Conservation (phyloP, 2,888 invertebrate genomes). For the Napeogenes sylphis region DNA sequence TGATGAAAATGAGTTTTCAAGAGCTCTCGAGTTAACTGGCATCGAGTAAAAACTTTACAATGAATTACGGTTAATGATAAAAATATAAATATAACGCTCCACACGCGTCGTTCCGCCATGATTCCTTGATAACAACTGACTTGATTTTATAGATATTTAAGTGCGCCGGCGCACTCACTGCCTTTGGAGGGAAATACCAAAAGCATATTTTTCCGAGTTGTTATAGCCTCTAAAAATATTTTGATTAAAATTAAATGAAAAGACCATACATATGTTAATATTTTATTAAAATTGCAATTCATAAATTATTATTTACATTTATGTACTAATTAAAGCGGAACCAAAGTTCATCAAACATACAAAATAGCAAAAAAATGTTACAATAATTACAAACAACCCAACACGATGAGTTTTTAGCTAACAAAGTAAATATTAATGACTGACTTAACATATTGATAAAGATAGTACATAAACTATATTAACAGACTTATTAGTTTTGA, state of each 20-base stretch:
- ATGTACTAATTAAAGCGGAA: constrained; percentile 71
- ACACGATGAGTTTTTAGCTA: constrained; percentile 5
- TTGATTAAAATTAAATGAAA: constrained; percentile 13
- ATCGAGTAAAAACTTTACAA: constrained; percentile 80
- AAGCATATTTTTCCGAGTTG: not conserved
- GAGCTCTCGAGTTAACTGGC: constrained; percentile 83
- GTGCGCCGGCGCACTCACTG: constrained; percentile 51
- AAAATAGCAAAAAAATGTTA: constrained; percentile 39
- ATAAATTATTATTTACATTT: constrained; percentile 73
- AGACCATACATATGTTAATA: constrained; percentile 54
- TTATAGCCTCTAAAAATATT: not conserved
- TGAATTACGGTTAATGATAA: constrained; percentile 46
- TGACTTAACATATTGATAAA: not conserved
- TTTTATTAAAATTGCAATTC: constrained; percentile 58
- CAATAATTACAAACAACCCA: constrained; percentile 24
- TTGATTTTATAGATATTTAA: constrained; percentile 33
- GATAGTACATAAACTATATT: constrained; percentile 12
- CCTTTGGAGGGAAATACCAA: constrained; percentile 28
- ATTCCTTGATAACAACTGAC: constrained; percentile 46
- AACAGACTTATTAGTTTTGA: constrained; percentile 23
- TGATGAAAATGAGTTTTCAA: constrained; percentile 78
- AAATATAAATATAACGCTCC: constrained; percentile 36
- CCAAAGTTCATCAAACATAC: constrained; percentile 59
- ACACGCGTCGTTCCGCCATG: constrained; percentile 54
- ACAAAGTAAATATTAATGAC: not conserved